These are phyloP conservation scores for Rotaria macrura DNA, from an alignment of 2,888 invertebrate genomes.

Conservation along the genomic window DNA sequence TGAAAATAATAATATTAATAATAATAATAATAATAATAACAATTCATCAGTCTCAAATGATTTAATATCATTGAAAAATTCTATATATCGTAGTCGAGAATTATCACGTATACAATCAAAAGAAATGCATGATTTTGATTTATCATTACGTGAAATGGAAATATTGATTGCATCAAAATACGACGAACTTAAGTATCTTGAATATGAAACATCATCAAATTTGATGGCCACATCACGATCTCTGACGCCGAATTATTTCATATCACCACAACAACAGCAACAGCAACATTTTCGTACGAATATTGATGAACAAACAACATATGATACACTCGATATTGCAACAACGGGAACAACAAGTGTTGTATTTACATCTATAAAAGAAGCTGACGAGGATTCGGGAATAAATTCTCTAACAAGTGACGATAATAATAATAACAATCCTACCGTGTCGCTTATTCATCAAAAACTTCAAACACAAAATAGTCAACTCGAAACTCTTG, in stretches of 20 bases:
- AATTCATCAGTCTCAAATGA: slow-evolving; percentile 4
- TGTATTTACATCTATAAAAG: not conserved
- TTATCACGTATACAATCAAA: slow-evolving; percentile 32
- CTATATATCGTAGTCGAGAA: slow-evolving; percentile 30
- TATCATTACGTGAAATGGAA: slow-evolving; percentile 31
- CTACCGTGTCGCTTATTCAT: not conserved
- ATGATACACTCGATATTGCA: not conserved
- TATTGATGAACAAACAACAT: not conserved
- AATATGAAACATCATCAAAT: slow-evolving; percentile 14
- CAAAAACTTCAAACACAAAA: not conserved
- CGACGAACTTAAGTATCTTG: not conserved
- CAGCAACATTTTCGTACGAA: not conserved
- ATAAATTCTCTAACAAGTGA: slow-evolving; percentile 1
- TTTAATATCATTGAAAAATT: slow-evolving; percentile 23
- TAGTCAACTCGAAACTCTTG: not conserved
- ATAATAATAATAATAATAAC: no score
- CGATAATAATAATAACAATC: slow-evolving; percentile 1
- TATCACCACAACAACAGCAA: no score
- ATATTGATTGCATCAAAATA: not conserved
- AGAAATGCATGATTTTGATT: slow-evolving; percentile 34
- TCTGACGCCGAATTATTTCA: not conserved
- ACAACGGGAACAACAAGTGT: not conserved
- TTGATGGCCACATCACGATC: not conserved
- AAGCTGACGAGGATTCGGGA: slow-evolving; percentile 18
- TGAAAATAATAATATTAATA: no score